Evolutionary conservation across 2,797 vertebrate species (phyloP).

Genomic region (Anolis apletophallus): DNA sequence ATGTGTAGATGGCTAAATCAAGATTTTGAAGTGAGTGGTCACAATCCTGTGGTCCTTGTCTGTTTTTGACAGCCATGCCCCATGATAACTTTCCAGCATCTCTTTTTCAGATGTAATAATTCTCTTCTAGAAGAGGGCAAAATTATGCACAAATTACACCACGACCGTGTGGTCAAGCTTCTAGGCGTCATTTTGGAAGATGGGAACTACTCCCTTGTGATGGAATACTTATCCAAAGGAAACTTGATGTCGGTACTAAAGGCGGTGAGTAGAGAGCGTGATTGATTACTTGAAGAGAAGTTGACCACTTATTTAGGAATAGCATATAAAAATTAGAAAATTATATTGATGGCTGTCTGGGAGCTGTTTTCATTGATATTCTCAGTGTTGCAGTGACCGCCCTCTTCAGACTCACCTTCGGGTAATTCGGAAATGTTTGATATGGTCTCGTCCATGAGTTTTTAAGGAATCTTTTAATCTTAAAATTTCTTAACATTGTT

Average conservation of each 20-base stretch:
- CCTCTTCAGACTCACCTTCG: no score
- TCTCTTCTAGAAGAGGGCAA: slow-evolving; percentile 90
- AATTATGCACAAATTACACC: slow-evolving; percentile 89
- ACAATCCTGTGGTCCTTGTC: slow-evolving; percentile 10
- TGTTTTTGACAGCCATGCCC: neutral
- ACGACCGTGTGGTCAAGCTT: slow-evolving; percentile 89
- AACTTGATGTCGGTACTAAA: slow-evolving; percentile 90
- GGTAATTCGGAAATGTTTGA: no score
- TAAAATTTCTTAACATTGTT: no score
- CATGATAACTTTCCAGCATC: neutral
- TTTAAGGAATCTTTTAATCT: no score
- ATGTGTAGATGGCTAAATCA: neutral
- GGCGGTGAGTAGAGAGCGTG: slow-evolving; percentile 74
- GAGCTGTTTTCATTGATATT: neutral
- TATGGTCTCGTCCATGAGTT: no score
- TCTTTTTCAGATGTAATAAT: slow-evolving; percentile 71
- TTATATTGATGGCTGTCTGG: neutral
- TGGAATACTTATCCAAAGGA: slow-evolving; percentile 91
- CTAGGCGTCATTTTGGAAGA: slow-evolving; percentile 93
- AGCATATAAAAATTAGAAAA: neutral
- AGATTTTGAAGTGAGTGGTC: neutral
- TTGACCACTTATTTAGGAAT: neutral
- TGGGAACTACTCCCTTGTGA: slow-evolving; percentile 90
- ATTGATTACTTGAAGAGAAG: neutral
- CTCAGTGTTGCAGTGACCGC: neutral